These are phyloP conservation scores for Cottus gobio DNA, from an alignment of 2,113 vertebrate species.

Conservation along the genomic window DNA sequence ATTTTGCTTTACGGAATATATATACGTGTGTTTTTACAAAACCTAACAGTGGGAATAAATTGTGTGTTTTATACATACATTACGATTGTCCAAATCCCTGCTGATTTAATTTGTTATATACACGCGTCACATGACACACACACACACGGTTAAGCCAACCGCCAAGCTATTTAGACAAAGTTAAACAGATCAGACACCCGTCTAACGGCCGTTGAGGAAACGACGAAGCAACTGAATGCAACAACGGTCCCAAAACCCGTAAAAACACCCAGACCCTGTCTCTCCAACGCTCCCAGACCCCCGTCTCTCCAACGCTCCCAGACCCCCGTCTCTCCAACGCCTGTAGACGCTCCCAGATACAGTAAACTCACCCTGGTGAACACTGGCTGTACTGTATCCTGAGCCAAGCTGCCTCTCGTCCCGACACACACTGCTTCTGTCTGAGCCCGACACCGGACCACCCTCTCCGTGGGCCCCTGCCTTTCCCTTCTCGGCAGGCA, in stretches of 20 bases:
- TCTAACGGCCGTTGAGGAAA: constrained; percentile 32
- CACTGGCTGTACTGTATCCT: constrained; percentile 61
- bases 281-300: no score
- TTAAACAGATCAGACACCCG: constrained; percentile 39
- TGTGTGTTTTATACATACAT: no score
- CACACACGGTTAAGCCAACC: constrained; percentile 34
- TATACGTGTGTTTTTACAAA: no score
- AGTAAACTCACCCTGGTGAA: constrained; percentile 54
- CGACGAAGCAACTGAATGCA: constrained; percentile 39
- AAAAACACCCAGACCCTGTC: constrained; percentile 39
- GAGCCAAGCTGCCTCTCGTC: constrained; percentile 37
- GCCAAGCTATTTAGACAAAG: constrained; percentile 47
- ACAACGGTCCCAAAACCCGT: constrained; percentile 9
- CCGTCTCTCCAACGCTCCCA: no score
- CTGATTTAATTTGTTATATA: no score
- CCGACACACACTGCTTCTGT: constrained; percentile 50
- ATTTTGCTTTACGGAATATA: no score
- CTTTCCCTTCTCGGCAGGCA: constrained; percentile 72
- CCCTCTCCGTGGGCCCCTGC: constrained; percentile 74
- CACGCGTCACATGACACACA: no score
- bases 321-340: constrained; percentile 12
- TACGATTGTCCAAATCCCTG: no score
- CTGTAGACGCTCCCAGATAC: constrained; percentile 20
- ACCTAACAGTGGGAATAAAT: no score
- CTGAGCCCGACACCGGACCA: constrained; percentile 60